Evolutionary conservation across 2,797 vertebrate genomes (phyloP).

Genomic region (Semaprochilodus insignis): DNA sequence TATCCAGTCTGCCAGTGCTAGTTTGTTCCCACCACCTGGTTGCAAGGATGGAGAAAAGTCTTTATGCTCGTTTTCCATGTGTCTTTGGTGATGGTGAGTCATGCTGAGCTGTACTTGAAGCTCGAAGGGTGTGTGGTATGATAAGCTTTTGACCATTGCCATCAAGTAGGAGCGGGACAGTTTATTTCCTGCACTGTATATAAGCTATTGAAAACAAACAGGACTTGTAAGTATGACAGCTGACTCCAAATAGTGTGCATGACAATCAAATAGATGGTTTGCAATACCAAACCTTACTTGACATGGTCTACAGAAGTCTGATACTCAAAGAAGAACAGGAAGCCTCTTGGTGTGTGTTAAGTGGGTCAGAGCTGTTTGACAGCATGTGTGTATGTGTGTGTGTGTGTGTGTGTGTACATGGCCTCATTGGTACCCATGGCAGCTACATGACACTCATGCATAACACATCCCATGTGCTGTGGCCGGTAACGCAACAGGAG

Average conservation of each 20-base stretch:
- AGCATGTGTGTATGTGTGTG: not conserved
- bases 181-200: too few species aligned
- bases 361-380: not conserved
- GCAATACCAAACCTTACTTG: not conserved
- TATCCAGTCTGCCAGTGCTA: too few species aligned
- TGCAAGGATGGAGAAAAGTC: too few species aligned
- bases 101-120: too few species aligned
- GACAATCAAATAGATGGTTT: not conserved
- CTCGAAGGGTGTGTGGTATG: too few species aligned
- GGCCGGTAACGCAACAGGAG: conserved; percentile 64
- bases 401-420: not conserved
- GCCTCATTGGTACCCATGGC: conserved; percentile 67
- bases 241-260: not conserved
- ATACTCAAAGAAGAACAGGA: not conserved
- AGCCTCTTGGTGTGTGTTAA: not conserved
- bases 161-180: too few species aligned
- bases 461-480: conserved; percentile 63
- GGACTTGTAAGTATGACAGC: not conserved
- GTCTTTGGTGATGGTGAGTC: too few species aligned
- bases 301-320: not conserved
- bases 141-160: too few species aligned
- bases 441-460: conserved; percentile 63
- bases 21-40: too few species aligned
- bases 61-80: too few species aligned
- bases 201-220: not conserved